Conservation (phyloP, 2,797 vertebrate species). For the Enteromius mattozi region DNA sequence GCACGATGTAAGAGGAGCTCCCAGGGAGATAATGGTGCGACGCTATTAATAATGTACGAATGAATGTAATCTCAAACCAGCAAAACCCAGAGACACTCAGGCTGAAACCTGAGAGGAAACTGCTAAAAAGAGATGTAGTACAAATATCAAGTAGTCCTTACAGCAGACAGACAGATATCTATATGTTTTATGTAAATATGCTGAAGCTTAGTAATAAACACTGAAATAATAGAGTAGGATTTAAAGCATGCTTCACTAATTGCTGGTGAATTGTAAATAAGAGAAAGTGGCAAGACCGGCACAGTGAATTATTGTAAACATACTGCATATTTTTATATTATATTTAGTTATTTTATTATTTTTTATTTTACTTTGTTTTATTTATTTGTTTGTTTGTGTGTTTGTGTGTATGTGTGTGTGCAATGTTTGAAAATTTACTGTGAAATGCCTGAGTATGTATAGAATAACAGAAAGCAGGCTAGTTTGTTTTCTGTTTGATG, state of each 20-base stretch:
- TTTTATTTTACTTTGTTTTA: too few species aligned
- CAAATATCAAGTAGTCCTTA: constrained; percentile 41
- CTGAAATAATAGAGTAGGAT: not conserved
- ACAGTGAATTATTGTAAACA: not conserved
- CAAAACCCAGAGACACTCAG: constrained; percentile 69
- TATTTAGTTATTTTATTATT: not conserved
- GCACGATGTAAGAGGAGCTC: constrained; percentile 76
- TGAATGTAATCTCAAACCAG: constrained; percentile 78
- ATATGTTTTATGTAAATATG: not conserved
- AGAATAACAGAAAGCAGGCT: not conserved
- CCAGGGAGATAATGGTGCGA: constrained; percentile 72
- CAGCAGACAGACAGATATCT: not conserved
- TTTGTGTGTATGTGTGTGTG: not conserved
- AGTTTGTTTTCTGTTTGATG: not conserved
- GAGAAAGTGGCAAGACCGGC: not conserved
- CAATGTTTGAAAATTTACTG: not conserved
- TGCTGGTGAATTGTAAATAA: not conserved
- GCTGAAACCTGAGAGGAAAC: constrained; percentile 72
- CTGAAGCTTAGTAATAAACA: not conserved
- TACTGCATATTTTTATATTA: not conserved
- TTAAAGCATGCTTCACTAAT: not conserved
- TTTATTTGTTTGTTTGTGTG: not conserved
- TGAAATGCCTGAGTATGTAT: not conserved
- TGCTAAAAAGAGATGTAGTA: constrained; percentile 43
- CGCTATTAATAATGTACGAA: constrained; percentile 82